Evolutionary conservation across 2,797 vertebrate species (phyloP).

Genomic region (Lithobates sylvaticus): DNA sequence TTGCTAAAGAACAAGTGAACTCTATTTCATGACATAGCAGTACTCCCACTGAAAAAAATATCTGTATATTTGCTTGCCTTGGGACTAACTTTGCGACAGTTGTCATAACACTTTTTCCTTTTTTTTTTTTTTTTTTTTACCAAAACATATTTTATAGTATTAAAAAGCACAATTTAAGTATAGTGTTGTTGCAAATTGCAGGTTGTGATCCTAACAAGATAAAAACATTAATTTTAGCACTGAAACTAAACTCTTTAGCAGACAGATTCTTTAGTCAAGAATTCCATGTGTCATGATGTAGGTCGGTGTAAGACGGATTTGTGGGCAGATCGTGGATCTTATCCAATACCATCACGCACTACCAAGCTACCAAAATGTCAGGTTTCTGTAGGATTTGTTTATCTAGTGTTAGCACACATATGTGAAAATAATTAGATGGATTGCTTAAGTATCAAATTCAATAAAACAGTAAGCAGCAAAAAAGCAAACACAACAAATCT

Average conservation of each 20-base stretch:
- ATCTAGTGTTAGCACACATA: neutral
- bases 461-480: slow-evolving; percentile 8
- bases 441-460: neutral
- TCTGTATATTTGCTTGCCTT: too few relatives aligned
- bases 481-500: neutral
- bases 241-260: slow-evolving; percentile 15
- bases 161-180: neutral
- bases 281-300: slow-evolving; percentile 16
- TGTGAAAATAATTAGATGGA: slow-evolving; percentile 10
- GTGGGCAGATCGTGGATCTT: slow-evolving; percentile 24
- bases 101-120: too few relatives aligned
- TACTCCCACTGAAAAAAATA: too few relatives aligned
- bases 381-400: slow-evolving; percentile 4
- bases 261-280: slow-evolving; percentile 14
- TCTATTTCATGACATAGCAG: too few relatives aligned
- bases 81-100: too few relatives aligned
- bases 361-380: slow-evolving; percentile 12
- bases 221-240: slow-evolving; percentile 6
- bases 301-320: neutral
- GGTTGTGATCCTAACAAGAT: slow-evolving; percentile 1
- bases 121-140: too few relatives aligned
- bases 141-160: too few relatives aligned
- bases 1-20: too few relatives aligned
- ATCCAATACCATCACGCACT: slow-evolving; percentile 1
- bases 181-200: neutral